Percentiles rank a stretch among this genome's conserved stretches.
These are phyloP conservation scores for Tricholauxania praeusta DNA, from an alignment of 2,888 invertebrate genomes.

Conservation along the genomic window DNA sequence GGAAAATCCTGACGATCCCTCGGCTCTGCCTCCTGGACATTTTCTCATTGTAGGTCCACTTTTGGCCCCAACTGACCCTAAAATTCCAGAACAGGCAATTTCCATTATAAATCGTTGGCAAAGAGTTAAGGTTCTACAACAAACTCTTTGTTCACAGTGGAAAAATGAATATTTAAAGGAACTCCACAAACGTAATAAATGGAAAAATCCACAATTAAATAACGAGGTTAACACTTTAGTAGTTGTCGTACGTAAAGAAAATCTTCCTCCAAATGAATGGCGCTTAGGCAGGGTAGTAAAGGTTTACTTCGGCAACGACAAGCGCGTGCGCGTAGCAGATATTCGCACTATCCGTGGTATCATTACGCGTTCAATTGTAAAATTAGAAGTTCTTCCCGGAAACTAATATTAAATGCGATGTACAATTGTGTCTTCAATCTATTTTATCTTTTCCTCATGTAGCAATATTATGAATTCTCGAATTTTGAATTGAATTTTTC, in stretches of 20 bases:
- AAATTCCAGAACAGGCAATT: background rate
- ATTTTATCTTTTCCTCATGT: no score
- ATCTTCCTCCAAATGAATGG: constrained; percentile 21
- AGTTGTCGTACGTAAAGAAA: background rate
- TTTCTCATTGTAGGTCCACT: constrained; percentile 19
- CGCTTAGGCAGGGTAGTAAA: constrained; percentile 12
- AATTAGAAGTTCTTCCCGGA: background rate
- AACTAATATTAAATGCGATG: background rate
- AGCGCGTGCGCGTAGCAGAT: constrained; percentile 7
- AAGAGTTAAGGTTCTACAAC: background rate
- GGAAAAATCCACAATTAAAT: no score
- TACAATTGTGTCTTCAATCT: no score
- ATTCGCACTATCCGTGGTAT: background rate
- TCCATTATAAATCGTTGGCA: background rate
- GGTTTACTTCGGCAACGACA: constrained; percentile 12
- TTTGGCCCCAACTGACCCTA: constrained; percentile 19
- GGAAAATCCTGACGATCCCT: constrained; percentile 16
- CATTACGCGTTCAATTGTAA: constrained; percentile 8
- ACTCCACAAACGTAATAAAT: no score
- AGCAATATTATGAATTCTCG: no score
- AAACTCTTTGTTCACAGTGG: background rate
- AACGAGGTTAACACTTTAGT: no score
- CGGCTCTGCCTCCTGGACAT: constrained; percentile 21
- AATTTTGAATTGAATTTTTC: no score
- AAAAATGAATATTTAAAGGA: no score